These are phyloP conservation scores for Poecile montanus DNA, from an alignment of 2,797 vertebrate genomes.

Conservation along the genomic window DNA sequence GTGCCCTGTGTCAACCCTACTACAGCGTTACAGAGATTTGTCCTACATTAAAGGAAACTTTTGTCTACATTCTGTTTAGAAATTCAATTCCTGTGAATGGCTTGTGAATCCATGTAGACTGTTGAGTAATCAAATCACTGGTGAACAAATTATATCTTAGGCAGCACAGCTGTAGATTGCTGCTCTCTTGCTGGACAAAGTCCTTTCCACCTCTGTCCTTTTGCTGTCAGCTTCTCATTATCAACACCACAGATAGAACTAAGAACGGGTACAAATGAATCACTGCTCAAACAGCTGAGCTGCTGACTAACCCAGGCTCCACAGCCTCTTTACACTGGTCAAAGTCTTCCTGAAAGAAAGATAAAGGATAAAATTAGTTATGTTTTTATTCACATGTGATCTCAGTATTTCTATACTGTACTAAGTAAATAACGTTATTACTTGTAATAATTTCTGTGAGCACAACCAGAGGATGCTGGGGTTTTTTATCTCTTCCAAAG, in stretches of 20 bases:
- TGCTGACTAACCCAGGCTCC: background rate
- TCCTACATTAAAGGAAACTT: background rate
- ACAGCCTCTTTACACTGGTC: background rate
- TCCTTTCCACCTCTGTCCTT: background rate
- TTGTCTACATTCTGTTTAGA: background rate
- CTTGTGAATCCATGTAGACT: background rate
- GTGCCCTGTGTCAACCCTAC: background rate
- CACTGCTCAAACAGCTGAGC: background rate
- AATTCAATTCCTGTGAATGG: background rate
- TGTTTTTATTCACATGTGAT: background rate
- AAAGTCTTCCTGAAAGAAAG: background rate
- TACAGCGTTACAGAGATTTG: background rate
- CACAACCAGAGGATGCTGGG: background rate
- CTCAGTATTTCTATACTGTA: background rate
- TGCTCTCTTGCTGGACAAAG: background rate
- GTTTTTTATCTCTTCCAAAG: background rate
- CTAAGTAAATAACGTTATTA: background rate
- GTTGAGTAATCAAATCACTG: background rate
- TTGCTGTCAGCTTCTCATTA: background rate
- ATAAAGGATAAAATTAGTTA: background rate
- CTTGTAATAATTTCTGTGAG: background rate
- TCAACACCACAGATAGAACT: background rate
- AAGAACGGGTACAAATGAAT: background rate
- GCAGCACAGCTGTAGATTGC: background rate
- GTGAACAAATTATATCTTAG: background rate